These are phyloP conservation scores for Scomber japonicus DNA, from an alignment of 2,113 vertebrate genomes.

Conservation along the genomic window DNA sequence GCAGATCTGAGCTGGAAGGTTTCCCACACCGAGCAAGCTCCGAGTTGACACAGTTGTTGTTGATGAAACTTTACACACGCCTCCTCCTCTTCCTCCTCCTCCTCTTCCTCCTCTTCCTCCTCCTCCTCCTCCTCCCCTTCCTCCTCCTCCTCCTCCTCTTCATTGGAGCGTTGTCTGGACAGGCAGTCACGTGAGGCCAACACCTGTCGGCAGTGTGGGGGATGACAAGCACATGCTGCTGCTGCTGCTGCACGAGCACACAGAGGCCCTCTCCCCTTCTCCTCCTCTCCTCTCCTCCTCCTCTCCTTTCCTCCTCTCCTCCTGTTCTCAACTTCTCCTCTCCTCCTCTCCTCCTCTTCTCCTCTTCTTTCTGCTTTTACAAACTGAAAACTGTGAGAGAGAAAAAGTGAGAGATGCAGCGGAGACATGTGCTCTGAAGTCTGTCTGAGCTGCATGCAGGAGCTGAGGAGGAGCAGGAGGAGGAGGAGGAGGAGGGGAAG, in stretches of 20 bases:
- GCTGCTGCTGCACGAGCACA: too few relatives aligned
- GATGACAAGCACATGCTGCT: conserved; percentile 62
- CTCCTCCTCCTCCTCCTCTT: conserved; percentile 36
- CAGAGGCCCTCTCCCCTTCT: conserved; percentile 19
- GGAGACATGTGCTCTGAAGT: conserved; percentile 38
- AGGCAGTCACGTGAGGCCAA: conserved; percentile 81
- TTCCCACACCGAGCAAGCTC: conserved; percentile 19
- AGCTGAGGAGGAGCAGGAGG: not conserved
- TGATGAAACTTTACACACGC: conserved; percentile 73
- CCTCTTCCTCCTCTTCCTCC: not conserved
- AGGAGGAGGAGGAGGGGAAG: not conserved
- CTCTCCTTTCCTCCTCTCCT: too few relatives aligned
- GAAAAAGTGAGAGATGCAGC: not conserved
- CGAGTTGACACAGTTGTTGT: conserved; percentile 71
- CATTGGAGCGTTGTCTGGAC: conserved; percentile 68
- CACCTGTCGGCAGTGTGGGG: conserved; percentile 84
- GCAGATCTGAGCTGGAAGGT: conserved; percentile 49
- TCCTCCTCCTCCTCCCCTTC: not conserved
- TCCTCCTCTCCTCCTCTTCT: too few relatives aligned
- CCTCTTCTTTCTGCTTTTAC: not conserved
- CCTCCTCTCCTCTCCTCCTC: not conserved
- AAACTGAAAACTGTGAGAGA: not conserved
- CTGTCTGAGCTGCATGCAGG: not conserved
- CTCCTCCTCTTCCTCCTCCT: conserved; percentile 38
- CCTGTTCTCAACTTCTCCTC: too few relatives aligned